Evolutionary conservation across 2,888 invertebrate species (phyloP), one percentile per base, ranked within the genome.

Genomic region (Caradrina clavipalpis): DNA sequence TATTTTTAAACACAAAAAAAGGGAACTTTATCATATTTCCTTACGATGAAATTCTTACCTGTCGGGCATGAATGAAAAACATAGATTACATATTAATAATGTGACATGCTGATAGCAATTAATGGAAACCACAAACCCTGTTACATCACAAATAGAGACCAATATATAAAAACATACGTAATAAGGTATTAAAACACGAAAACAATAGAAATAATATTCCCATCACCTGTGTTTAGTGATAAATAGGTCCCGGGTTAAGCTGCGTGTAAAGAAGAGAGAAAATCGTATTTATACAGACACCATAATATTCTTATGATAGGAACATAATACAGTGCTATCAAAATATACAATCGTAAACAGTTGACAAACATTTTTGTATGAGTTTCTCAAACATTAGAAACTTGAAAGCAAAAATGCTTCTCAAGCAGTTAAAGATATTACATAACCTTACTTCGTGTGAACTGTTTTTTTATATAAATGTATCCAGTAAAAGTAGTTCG

Each of bases 171-270:
- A 73, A 77, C 66, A 73, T 58, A 78, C 7, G 47, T 78, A 66
- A 71, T 64, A 83, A 2, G 66, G 66, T 77, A 79, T 86, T 84
- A 86, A 70, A 86, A 87, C 83, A 89, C 85, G 85, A 88, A 90
- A 90, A 91, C 88, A 89, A 90, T 87, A 93, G 77, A 91, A 93
- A 93, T 90, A 91, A 91, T 92, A 93, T 87, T 93, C 94, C 95
- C 94, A 90, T 96, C 96, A 96, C 96, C 96, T 96, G 96, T 87
- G 90, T 94, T 95, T 96, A 96, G 93, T 96, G 96, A 95, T 96
- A 96, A 88, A 96, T 95, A 95, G 95, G 93, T 95, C 96, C 96
- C 95, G 95, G 94, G 93, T 96, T 96, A 96, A 95, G 96, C 96
- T 96, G 96, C 96, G 87, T 96, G 96, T 95, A 96, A 96, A 96